phyloP scores from a whole-genome alignment of 2,113 vertebrate genomes.

The Hydropotes inermis region DNA sequence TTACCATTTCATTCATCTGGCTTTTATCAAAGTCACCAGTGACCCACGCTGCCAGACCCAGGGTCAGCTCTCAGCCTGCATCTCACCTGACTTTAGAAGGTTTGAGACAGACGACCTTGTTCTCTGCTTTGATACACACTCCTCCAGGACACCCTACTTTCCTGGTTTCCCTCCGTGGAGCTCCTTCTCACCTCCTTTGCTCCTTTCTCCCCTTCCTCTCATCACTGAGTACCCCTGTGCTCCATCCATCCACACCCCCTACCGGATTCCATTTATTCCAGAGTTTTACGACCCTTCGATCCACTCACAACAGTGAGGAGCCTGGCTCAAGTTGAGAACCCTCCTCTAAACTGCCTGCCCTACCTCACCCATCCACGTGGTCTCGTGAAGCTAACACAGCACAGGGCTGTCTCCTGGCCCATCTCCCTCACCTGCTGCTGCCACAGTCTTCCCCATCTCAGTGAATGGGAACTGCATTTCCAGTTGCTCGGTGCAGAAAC shows the following conservation, averaged over 20 bases:
- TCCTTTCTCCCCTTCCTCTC: not conserved
- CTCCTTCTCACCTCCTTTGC: not conserved
- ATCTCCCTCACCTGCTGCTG: not conserved
- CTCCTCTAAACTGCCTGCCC: not conserved
- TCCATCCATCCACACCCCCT: rapidly evolving
- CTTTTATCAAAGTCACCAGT: not conserved
- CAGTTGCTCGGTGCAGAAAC: not conserved
- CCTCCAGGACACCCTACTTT: not conserved
- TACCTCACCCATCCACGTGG: not conserved
- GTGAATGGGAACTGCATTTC: not conserved
- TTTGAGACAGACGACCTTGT: not conserved
- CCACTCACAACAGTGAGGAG: not conserved
- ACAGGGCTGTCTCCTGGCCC: not conserved
- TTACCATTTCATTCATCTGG: not conserved
- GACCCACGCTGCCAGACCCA: not conserved
- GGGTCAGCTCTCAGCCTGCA: not conserved
- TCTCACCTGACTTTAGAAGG: not conserved
- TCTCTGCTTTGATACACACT: not conserved
- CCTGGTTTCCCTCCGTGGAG: not conserved
- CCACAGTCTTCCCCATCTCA: not conserved
- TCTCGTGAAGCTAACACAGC: not conserved
- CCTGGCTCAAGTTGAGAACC: not conserved
- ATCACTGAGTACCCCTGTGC: not conserved
- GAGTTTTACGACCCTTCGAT: not conserved
- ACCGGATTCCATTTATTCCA: not conserved